Base-by-base conservation (phyloP, 2,888 invertebrate species). In the Malacosoma neustria region DNA sequence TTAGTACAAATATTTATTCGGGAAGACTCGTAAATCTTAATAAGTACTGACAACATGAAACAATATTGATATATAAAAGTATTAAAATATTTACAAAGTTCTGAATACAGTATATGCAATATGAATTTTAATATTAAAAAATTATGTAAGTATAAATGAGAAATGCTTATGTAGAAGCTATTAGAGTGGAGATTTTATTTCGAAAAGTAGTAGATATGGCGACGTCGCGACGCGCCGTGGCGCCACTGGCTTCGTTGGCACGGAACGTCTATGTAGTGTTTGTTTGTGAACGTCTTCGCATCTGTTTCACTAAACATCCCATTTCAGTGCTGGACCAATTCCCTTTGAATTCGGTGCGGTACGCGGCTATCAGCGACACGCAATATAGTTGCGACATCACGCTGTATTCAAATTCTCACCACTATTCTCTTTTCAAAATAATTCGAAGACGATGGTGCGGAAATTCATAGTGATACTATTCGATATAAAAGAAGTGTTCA, bases 401-500 rank as follows among this genome's bases (percentile, higher is more conserved):
- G 69, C 62, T 61, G 36, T 33, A 38, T 42, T 54, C 45, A 39
- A 37, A 45, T 34, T 30, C 38, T 36, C 35, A 39, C 39, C 15
- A 35, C 39, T 49, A 49, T 43, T 34, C 35, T 43, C 41, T 34
- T 35, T 44, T 46, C 57, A 59, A 57, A 48, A 72, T 74, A 70
- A 58, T 49, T 61, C 43, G 61, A 54, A 54, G 36, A 75, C 70
- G 49, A 79, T 68, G 72, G 55, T 72, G 60, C 65, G 70, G 44
- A 81, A 76, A 67, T 71, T 77, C 42, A 81, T 84, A 40, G 75
- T 75, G 50, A 54, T 77, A 37, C 59, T 80, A 41, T 85, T 82
- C 45, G 82, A 82, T 57, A 79, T 82, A 35, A 84, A 82, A 49
- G 85, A 84, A 67, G 84, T 71, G 63, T 85, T 82, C 55, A 84